Percentiles rank a stretch among this genome's conserved stretches.
phyloP scores from a whole-genome alignment of 1,140 invertebrate species.

The Sesamia nonagrioides region DNA sequence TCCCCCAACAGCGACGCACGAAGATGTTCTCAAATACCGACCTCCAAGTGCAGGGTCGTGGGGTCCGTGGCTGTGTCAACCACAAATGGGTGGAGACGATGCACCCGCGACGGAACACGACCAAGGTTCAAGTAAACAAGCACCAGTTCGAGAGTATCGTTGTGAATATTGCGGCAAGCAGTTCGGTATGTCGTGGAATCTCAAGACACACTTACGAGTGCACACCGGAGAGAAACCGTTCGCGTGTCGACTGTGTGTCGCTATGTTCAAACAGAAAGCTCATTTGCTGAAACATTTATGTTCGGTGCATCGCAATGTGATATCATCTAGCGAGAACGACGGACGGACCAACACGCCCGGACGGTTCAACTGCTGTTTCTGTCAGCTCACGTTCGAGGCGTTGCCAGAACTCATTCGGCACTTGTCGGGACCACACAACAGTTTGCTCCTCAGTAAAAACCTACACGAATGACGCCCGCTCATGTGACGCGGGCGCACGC shows the following conservation, averaged over 20 bases:
- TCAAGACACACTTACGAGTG: slow-evolving; percentile 94
- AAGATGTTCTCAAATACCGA: slow-evolving; percentile 89
- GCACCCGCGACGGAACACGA: slow-evolving; percentile 87
- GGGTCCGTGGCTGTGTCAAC: slow-evolving; percentile 91
- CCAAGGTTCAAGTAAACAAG: slow-evolving; percentile 86
- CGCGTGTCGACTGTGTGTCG: slow-evolving; percentile 94
- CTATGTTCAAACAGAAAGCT: slow-evolving; percentile 96
- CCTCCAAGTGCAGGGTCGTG: slow-evolving; percentile 92
- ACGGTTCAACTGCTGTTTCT: slow-evolving; percentile 95
- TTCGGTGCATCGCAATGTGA: slow-evolving; percentile 94
- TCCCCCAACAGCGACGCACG: slow-evolving; percentile 87
- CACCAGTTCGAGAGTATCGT: slow-evolving; percentile 93
- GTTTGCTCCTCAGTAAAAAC: slow-evolving; percentile 94
- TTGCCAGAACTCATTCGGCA: slow-evolving; percentile 94
- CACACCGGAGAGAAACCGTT: slow-evolving; percentile 96
- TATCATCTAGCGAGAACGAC: slow-evolving; percentile 91
- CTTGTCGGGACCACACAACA: slow-evolving; percentile 95
- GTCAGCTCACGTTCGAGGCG: slow-evolving; percentile 93
- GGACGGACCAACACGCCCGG: slow-evolving; percentile 89
- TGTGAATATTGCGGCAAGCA: slow-evolving; percentile 96
- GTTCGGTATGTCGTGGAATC: slow-evolving; percentile 96
- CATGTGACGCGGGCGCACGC: slow-evolving; percentile 69
- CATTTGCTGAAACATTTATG: slow-evolving; percentile 95
- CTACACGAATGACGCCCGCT: slow-evolving; percentile 91
- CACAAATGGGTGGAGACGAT: slow-evolving; percentile 88